Conservation (phyloP, 2,113 vertebrate genomes). For the Psophia crepitans region DNA sequence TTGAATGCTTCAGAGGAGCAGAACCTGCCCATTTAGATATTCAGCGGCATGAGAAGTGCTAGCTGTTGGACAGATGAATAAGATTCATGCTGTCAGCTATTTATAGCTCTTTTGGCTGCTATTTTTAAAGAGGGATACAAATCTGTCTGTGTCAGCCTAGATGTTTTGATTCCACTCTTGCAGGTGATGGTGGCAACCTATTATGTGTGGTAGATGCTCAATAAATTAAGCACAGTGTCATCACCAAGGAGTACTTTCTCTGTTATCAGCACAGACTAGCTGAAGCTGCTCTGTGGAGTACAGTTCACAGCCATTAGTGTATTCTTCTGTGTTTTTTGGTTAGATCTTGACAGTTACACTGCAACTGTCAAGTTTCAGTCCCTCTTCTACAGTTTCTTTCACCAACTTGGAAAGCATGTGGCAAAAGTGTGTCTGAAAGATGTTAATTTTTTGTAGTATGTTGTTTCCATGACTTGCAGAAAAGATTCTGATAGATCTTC, state of each 20-base stretch:
- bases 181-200: background rate
- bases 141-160: background rate
- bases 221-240: conserved; percentile 7
- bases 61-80: conserved; percentile 11
- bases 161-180: conserved; percentile 8
- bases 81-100: conserved; percentile 47
- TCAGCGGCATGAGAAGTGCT: conserved; percentile 47
- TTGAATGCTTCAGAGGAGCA: conserved; percentile 10
- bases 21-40: conserved; percentile 44
- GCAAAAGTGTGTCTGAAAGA: background rate
- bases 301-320: background rate
- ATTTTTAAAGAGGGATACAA: conserved; percentile 17
- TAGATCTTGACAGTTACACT: conserved; percentile 19
- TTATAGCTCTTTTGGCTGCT: conserved; percentile 45
- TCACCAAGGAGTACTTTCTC: background rate
- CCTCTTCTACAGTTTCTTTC: background rate
- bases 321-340: background rate
- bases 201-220: background rate
- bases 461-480: background rate
- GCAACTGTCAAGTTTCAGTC: conserved; percentile 6
- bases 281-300: background rate
- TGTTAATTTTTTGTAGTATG: background rate
- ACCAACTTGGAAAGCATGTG: background rate
- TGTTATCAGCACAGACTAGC: background rate
- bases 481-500: background rate